Conservation (phyloP, 2,113 vertebrate species). For the Erinaceus europaeus region DNA sequence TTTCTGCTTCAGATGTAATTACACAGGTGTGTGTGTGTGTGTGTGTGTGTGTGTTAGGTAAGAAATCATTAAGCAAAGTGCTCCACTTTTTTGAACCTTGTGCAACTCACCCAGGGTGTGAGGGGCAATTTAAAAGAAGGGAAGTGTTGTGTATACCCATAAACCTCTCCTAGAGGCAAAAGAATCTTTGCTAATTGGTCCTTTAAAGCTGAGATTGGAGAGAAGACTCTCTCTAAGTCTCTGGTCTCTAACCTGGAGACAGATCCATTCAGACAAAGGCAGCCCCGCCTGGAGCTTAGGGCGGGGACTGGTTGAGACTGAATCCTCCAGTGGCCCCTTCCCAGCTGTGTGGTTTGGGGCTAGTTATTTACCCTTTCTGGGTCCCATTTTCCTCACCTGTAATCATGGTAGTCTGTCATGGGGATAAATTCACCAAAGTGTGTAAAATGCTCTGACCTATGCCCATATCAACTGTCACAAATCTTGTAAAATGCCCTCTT, state of each 20-base stretch:
- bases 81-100: not conserved
- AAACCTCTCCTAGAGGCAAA: not conserved
- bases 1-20: not conserved
- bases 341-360: not conserved
- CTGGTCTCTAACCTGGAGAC: not conserved
- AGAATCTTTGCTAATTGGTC: not conserved
- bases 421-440: not conserved
- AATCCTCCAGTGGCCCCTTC: not conserved
- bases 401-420: not conserved
- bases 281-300: not conserved
- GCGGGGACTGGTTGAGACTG: not conserved
- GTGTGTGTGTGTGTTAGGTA: too few relatives aligned
- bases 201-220: not conserved
- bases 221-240: not conserved
- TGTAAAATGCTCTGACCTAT: not conserved
- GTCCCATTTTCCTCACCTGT: not conserved
- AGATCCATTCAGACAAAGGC: constrained; percentile 44
- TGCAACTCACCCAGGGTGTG: not conserved
- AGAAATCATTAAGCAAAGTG: not conserved
- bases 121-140: not conserved
- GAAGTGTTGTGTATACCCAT: not conserved
- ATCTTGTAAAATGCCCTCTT: not conserved
- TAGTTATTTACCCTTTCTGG: not conserved
- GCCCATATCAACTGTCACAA: too few relatives aligned
- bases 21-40: not conserved